Evolutionary conservation across 1,140 invertebrate genomes (phyloP), one percentile per base, ranked within the genome.

Genomic region (Rhizoglyphus robini): DNA sequence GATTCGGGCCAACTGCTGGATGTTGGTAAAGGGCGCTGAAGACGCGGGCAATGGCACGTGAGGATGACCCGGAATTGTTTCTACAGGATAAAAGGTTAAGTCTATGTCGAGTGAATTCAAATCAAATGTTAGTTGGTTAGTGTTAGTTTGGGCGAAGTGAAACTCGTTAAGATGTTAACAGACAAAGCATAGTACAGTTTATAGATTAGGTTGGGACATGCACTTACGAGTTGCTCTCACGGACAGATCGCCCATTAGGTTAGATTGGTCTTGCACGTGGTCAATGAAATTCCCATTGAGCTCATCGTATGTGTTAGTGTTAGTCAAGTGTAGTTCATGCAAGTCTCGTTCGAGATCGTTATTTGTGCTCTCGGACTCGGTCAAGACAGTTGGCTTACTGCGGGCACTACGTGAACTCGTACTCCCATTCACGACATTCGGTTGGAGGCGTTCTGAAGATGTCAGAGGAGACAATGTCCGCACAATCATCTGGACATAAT

Each of bases 1-100:
- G n/a, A 86, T 79, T 71, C 85, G 83, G 71, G 88, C 85, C 71
- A 90, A 84, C 67, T 85, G 81, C 31, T 89, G 58, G 25, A 60
- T 60, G 29, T 60, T 60, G 58, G 58, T 60, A 27, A 60, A 60
- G n/a, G 58, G 29, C 13, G 58, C 13, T n/a, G 27, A 27, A 3
- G 58, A 60, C 23, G 51, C 8, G 5, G 20, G 8, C 36, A 32
- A 60, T 60, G 58, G 58, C 58, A 60, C 58, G 29, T 60, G 30
- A 60, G 31, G 58, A 60, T 60, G 58, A 60, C 58, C 36, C 18
- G 58, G 8, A 20, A 46, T 60, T 11, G 15, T 46, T 60, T 60
- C 58, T 60, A 11, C 23, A 11, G 25, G 4, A 38, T 31, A 27
- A 59, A 59, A 8, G 49, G 23, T 54, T 8, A 30, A n/a, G n/a